phyloP scores from a whole-genome alignment of 2,888 invertebrate genomes.

The Ectropis crepuscularia region DNA sequence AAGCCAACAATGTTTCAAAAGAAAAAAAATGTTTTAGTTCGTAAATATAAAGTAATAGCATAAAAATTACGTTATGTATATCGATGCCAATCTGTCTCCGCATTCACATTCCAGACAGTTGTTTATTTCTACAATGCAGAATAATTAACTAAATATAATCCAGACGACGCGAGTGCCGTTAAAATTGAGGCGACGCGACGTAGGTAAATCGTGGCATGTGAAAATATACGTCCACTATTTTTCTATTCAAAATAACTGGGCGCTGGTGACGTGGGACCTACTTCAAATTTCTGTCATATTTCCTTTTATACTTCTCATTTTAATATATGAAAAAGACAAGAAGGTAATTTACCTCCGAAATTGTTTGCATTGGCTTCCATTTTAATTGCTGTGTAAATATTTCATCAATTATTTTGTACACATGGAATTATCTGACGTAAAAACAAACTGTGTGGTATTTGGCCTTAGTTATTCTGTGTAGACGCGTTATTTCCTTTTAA shows the following conservation, averaged over 20 bases:
- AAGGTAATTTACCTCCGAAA: constrained; percentile 9
- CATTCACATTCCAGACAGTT: constrained; percentile 8
- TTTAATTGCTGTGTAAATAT: constrained; percentile 14
- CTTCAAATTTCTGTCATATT: constrained; percentile 22
- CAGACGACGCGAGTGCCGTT: constrained; percentile 16
- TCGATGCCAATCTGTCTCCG: constrained; percentile 6
- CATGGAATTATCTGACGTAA: not conserved
- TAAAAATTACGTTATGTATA: not conserved
- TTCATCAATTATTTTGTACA: not conserved
- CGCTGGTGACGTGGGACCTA: constrained; percentile 31
- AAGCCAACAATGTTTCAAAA: too few relatives aligned
- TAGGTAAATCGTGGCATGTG: constrained; percentile 22
- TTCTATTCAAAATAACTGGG: constrained; percentile 22
- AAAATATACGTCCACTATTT: constrained; percentile 17
- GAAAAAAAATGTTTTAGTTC: too few relatives aligned
- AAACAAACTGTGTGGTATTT: not conserved
- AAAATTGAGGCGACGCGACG: constrained; percentile 18
- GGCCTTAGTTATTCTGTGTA: constrained; percentile 1
- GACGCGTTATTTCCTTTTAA: constrained; percentile 1
- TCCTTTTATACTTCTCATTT: constrained; percentile 22
- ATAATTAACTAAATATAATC: constrained; percentile 28
- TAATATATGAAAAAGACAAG: not conserved
- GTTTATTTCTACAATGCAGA: constrained; percentile 15
- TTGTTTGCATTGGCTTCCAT: constrained; percentile 5
- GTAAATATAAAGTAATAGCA: not conserved